Percentiles rank a stretch among this genome's conserved stretches.
Evolutionary conservation across 2,113 vertebrate genomes (phyloP).

Genomic region (Ammodytes marinus): DNA sequence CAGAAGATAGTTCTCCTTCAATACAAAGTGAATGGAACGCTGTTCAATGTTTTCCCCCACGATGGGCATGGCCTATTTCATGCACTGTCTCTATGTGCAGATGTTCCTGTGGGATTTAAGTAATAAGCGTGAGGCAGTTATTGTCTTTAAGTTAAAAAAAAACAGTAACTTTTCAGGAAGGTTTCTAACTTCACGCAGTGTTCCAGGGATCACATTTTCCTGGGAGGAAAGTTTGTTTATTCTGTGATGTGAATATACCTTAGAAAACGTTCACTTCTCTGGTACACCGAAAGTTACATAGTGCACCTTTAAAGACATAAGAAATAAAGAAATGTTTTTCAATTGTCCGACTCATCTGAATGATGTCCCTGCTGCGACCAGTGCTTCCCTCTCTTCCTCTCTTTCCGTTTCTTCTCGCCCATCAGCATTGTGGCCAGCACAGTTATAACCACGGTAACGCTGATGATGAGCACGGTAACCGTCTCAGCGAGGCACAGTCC

Average conservation of each 20-base stretch:
- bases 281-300: too few species aligned
- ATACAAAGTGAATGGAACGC: too few species aligned
- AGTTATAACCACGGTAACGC: conserved; percentile 85
- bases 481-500: conserved; percentile 87
- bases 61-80: too few species aligned
- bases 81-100: background rate
- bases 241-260: too few species aligned
- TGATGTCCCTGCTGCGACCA: conserved; percentile 84
- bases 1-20: too few species aligned
- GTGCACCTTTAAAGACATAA: background rate
- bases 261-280: too few species aligned
- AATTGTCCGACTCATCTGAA: conserved; percentile 76
- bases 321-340: background rate
- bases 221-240: background rate
- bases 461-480: conserved; percentile 88
- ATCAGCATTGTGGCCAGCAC: conserved; percentile 87
- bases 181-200: background rate
- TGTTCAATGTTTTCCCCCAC: too few species aligned
- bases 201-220: background rate
- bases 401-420: conserved; percentile 87
- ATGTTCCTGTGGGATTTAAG: conserved; percentile 12
- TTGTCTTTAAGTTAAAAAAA: background rate
- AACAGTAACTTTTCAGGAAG: too few species aligned
- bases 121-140: background rate
- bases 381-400: conserved; percentile 78